Base-by-base conservation (phyloP, 2,113 vertebrate genomes). In the Hippocampus mohnikei region DNA sequence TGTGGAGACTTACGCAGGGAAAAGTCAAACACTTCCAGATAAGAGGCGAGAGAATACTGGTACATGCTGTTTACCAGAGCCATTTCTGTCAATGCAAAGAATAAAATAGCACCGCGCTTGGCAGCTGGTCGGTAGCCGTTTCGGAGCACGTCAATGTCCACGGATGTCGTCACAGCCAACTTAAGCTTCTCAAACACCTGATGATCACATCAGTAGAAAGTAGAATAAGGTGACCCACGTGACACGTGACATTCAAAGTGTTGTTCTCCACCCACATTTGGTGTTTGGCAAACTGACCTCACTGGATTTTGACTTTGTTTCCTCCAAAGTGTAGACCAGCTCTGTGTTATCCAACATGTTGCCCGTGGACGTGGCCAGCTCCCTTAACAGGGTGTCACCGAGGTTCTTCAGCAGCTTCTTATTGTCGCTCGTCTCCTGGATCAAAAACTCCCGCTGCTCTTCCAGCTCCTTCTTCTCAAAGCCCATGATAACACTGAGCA, bases 301-400 rank as follows among this genome's bases (percentile, higher is more conserved):
- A 0, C 66, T 92, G 75, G 95, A 95, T 85, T 97, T 98, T 75
- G 92, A 87, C 79, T 99, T 98, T 23, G 96, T 97, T 79, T 96
- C 94, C 71, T 99, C 96, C 75, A 98, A 83, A 0, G 95, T 98
- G 4, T 94, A 67, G 67, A 99, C 90, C 70, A 99, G 90, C 85
- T 98, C 96, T 23, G 91, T 93, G 0, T 97, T 99, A 84, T 99
- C 97, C 86, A 99, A 67, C 95, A 99, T 99, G 89, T 98, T 98
- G 46, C 97, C 96, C 0, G 95, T 95, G 81, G 95, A 98, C 8
- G 94, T 95, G 0, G 95, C 93, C 81, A 98, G 88, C 23, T 97
- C 96, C 37, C 93, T 92, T 21, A 99, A 93, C 61, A 99, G 92
- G 0, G 95, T 95, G 72, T 98, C 95, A 55, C 95, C 96, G 3